Evolutionary conservation across 2,888 invertebrate species (phyloP).

Genomic region (Ophioninae sp.): DNA sequence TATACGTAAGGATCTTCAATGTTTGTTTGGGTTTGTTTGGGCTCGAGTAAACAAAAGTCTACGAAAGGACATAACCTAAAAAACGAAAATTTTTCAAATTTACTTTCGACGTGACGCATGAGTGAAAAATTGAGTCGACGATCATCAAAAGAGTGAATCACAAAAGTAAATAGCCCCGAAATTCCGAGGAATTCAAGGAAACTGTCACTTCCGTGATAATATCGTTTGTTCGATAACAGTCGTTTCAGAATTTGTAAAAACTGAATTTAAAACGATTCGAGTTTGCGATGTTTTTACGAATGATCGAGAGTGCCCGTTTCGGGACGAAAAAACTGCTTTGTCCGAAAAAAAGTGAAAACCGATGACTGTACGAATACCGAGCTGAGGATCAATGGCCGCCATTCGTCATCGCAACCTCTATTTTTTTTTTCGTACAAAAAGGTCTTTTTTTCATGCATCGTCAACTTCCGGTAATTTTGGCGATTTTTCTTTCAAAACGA

Average conservation of each 20-base stretch:
- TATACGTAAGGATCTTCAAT: neutral
- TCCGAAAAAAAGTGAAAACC: neutral
- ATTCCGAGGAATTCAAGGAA: neutral
- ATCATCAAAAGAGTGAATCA: neutral
- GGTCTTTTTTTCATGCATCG: neutral
- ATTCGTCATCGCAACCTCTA: slow-evolving; percentile 35
- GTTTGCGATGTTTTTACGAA: neutral
- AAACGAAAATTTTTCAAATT: neutral
- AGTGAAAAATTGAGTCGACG: neutral
- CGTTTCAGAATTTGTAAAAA: neutral
- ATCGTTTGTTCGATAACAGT: neutral
- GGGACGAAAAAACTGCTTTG: neutral
- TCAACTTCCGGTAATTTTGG: neutral
- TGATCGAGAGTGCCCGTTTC: neutral
- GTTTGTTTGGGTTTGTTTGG: too few relatives aligned
- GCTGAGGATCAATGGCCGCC: slow-evolving; percentile 56
- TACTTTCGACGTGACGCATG: neutral
- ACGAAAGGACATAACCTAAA: too few relatives aligned
- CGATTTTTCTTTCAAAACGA: neutral
- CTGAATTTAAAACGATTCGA: neutral
- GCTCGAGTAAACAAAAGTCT: too few relatives aligned
- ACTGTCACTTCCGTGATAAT: neutral
- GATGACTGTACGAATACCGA: slow-evolving; percentile 31
- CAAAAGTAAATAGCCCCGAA: neutral
- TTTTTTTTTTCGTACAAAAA: slow-evolving; percentile 39